Base-by-base conservation (phyloP, 2,888 invertebrate species). In the Catocala fraxini region DNA sequence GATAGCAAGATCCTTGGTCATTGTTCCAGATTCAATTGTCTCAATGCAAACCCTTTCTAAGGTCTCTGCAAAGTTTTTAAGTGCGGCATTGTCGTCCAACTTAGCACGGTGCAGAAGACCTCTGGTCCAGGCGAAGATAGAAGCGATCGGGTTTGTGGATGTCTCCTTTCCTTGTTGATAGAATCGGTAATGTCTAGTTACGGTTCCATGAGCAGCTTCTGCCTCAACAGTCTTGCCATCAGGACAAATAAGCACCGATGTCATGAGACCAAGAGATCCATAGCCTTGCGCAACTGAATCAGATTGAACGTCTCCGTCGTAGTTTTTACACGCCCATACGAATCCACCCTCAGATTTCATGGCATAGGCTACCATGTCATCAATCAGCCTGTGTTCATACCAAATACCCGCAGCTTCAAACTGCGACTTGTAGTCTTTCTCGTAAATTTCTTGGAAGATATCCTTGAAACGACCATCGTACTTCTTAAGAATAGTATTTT, bases 251-350 rank as follows among this genome's bases (percentile, higher is more conserved):
- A 99, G 95, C 0, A 99, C 99, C 11, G 99, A 99, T 0, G 99
- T 99, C 99, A 99, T 99, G 76, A 99, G 95, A 74, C 99, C 99
- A 63, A 99, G 95, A 0, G 99, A 99, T 11, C 99, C 98, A 79
- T 97, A 98, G 41, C 99, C 99, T 93, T 99, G 99, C 64, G 99
- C 99, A 35, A 99, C 98, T 0, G 99, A 98, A 90, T 99, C 99
- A 0, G 99, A 99, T 90, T 99, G 99, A 0, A 99, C 99, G 91
- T 99, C 99, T 47, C 99, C 99, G 85, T 99, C 99, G 87, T 99
- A 99, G 91, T 99, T 99, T 90, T 99, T 99, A 91, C 99, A 99
- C 7, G 99, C 99, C 99, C 99, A 99, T 0, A 99, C 99, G 89
- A 99, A 99, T 47, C 99, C 99, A 74, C 99, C 99, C 80, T 99